Conservation (phyloP, 1,140 invertebrate genomes). For the Drosophila malerkotliana region DNA sequence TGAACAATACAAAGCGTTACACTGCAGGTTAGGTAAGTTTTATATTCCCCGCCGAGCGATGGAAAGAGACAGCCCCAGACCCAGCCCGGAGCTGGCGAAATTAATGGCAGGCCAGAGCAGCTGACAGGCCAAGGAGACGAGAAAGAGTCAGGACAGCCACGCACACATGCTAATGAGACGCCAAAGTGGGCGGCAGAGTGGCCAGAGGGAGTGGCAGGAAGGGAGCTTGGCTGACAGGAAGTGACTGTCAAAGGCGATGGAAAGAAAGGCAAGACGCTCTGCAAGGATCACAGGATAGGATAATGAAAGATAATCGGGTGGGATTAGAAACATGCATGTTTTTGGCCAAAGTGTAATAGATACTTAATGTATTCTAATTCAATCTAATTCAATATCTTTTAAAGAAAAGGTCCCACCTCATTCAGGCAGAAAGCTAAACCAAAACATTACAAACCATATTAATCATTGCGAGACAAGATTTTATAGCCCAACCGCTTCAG, state of each 20-base stretch:
- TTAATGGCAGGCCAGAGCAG: slow-evolving; percentile 62
- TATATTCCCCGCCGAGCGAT: slow-evolving; percentile 11
- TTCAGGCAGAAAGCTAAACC: not conserved
- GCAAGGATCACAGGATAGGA: not conserved
- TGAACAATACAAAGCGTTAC: slow-evolving; percentile 82
- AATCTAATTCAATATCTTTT: too few relatives aligned
- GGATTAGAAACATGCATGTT: not conserved
- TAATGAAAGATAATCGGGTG: not conserved
- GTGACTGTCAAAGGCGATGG: slow-evolving; percentile 57
- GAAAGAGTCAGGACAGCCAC: slow-evolving; percentile 18
- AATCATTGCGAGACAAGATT: slow-evolving; percentile 15
- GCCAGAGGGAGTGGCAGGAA: not conserved
- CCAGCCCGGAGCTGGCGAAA: slow-evolving; percentile 37
- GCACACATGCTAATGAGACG: slow-evolving; percentile 75
- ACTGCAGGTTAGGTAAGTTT: slow-evolving; percentile 78
- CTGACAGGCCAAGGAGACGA: slow-evolving; percentile 46
- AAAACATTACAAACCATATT: slow-evolving; percentile 1
- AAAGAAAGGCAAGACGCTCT: slow-evolving; percentile 9
- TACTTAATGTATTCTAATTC: too few relatives aligned
- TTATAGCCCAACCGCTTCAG: slow-evolving; percentile 13
- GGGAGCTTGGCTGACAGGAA: slow-evolving; percentile 49
- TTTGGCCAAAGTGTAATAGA: too few relatives aligned
- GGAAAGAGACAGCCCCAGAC: slow-evolving; percentile 4
- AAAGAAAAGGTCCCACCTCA: not conserved
- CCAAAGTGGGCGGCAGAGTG: slow-evolving; percentile 11